Percentiles rank a stretch among this genome's conserved stretches.
Conservation (phyloP, 2,888 invertebrate species). For the Muscina levida region DNA sequence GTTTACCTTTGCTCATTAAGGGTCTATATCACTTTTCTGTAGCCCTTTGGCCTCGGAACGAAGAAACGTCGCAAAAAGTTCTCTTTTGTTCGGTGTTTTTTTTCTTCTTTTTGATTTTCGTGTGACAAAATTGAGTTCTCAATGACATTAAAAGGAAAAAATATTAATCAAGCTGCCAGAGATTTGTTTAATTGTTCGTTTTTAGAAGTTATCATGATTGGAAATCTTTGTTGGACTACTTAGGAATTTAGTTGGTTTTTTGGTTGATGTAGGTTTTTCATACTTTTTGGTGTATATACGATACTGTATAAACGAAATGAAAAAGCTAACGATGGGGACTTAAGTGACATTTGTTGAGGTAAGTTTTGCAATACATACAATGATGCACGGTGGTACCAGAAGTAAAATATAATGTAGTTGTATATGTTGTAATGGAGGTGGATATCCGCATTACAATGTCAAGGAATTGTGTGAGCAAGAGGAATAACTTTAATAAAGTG, state of each 20-base stretch:
- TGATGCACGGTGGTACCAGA: too few species aligned
- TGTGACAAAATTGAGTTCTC: not conserved
- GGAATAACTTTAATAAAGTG: too few species aligned
- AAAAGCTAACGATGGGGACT: too few species aligned
- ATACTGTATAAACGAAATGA: too few species aligned
- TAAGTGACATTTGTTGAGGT: too few species aligned
- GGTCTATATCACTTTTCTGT: not conserved
- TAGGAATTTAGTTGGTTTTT: not conserved
- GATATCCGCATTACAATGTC: too few species aligned
- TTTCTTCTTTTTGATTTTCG: not conserved
- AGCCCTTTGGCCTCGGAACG: not conserved
- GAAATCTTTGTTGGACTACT: not conserved
- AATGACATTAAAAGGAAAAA: not conserved
- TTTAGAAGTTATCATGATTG: not conserved
- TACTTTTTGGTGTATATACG: too few species aligned
- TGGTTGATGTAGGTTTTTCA: too few species aligned
- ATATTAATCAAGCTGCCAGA: not conserved
- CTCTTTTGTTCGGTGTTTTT: not conserved
- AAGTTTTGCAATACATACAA: too few species aligned
- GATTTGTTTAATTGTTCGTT: not conserved
- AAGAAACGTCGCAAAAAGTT: not conserved
- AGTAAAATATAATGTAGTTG: too few species aligned
- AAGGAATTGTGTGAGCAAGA: too few species aligned
- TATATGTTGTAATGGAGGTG: too few species aligned
- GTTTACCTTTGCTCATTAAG: slow-evolving; percentile 16